phyloP scores from a whole-genome alignment of 2,113 vertebrate genomes.

The Cranoglanis bouderius region DNA sequence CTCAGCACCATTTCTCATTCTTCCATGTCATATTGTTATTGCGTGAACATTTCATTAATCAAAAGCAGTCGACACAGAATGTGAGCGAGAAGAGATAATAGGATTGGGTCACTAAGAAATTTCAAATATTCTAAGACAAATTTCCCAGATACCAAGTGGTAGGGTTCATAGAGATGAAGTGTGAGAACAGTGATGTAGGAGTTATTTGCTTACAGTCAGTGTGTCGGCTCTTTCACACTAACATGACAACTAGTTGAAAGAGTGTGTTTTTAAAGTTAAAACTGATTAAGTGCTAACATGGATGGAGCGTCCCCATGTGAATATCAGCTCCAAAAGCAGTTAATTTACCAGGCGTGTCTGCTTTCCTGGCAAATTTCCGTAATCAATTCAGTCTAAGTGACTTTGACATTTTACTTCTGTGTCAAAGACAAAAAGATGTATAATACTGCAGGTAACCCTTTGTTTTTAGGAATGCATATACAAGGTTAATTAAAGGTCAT shows the following conservation, averaged over 20 bases:
- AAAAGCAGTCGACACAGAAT: background rate
- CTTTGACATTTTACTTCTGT: background rate
- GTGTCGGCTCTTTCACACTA: background rate
- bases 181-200: background rate
- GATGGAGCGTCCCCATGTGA: background rate
- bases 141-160: background rate
- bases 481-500: background rate
- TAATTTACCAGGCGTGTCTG: background rate
- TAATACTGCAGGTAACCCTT: background rate
- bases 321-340: constrained; percentile 29
- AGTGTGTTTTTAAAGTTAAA: background rate
- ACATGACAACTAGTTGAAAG: constrained; percentile 12
- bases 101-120: background rate
- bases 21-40: background rate
- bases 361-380: background rate
- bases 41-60: background rate
- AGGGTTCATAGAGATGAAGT: background rate
- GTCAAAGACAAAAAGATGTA: background rate
- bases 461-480: background rate
- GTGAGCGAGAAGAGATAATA: background rate
- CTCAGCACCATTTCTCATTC: constrained; percentile 1
- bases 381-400: background rate
- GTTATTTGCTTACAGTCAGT: background rate
- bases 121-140: background rate
- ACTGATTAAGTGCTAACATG: constrained; percentile 15